Evolutionary conservation across 2,797 vertebrate species (phyloP).

Genomic region (Todus mexicanus): DNA sequence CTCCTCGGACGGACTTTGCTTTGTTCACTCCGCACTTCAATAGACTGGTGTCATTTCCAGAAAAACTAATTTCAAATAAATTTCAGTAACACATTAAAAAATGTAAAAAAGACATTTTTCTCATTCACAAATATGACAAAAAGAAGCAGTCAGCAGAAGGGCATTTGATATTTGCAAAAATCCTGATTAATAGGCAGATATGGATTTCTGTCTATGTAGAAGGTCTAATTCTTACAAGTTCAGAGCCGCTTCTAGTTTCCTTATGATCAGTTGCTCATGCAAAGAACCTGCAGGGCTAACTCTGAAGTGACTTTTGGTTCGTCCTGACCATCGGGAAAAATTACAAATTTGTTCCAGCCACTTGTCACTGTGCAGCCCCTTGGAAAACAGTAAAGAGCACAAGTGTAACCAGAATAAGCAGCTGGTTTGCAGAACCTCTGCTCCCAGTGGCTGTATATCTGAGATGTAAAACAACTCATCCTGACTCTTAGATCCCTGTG

Average conservation of each 20-base stretch:
- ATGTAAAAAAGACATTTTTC: rapidly evolving
- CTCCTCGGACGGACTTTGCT: background rate
- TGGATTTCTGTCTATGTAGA: background rate
- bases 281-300: background rate
- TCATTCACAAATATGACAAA: background rate
- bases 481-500: background rate
- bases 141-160: background rate
- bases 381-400: background rate
- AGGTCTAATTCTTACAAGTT: background rate
- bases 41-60: too few species aligned
- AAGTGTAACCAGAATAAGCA: background rate
- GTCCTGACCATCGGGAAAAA: background rate
- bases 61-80: too few species aligned
- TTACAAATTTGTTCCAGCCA: background rate
- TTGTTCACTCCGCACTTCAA: background rate
- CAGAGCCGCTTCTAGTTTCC: background rate
- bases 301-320: background rate
- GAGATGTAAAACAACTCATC: background rate
- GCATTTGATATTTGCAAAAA: background rate
- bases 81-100: too few species aligned
- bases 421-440: background rate
- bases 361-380: background rate
- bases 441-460: background rate
- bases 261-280: rapidly evolving
- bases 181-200: background rate